phyloP scores from a whole-genome alignment of 2,888 invertebrate genomes.

The Scaptomyza tumidula region DNA sequence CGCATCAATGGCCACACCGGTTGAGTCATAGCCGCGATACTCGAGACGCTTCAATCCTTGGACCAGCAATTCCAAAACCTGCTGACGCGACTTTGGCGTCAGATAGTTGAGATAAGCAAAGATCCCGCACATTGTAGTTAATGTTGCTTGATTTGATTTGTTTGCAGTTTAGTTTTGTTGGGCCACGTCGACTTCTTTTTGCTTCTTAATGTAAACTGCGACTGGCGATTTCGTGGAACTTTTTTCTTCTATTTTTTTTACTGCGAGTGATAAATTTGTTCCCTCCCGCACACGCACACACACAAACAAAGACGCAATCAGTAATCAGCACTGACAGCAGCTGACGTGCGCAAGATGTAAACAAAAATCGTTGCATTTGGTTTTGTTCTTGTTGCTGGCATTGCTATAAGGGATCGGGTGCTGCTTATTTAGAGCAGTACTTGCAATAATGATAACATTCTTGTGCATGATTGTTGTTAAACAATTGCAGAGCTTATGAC shows the following conservation, averaged over 20 bases:
- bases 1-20: constrained; percentile 94
- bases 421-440: not conserved
- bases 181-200: constrained; percentile 51
- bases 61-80: constrained; percentile 96
- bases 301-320: not conserved
- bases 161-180: not conserved
- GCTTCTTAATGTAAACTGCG: constrained; percentile 39
- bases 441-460: not conserved
- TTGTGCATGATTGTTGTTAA: not conserved
- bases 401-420: not conserved
- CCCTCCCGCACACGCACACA: constrained; percentile 12
- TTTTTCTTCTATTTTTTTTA: constrained; percentile 12
- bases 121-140: constrained; percentile 90
- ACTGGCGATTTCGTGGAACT: constrained; percentile 34
- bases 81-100: constrained; percentile 96
- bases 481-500: too few species aligned
- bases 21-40: constrained; percentile 99
- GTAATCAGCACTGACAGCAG: constrained; percentile 23
- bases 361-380: constrained; percentile 35
- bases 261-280: constrained; percentile 39
- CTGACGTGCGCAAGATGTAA: constrained; percentile 56
- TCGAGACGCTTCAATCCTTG: constrained; percentile 97
- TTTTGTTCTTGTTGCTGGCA: not conserved
- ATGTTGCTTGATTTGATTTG: constrained; percentile 1
- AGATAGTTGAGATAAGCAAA: constrained; percentile 99